Evolutionary conservation across 2,113 vertebrate genomes (phyloP).

Genomic region (Urocynchramus pylzowi): DNA sequence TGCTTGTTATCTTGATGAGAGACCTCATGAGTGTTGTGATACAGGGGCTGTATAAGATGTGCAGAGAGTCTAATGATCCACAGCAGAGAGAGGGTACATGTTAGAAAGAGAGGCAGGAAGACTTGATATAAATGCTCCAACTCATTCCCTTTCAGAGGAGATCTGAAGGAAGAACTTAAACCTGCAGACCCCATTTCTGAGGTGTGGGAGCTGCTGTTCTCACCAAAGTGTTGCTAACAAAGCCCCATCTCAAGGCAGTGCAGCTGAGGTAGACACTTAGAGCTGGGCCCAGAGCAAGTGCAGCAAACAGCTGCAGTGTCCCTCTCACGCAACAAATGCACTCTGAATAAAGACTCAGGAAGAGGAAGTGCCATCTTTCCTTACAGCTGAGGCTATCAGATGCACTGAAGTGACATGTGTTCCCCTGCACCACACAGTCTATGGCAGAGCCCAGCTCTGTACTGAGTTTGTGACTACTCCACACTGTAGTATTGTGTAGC

Average conservation of each 20-base stretch:
- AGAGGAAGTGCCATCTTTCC: not conserved
- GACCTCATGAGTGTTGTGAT: not conserved
- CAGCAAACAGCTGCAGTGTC: not conserved
- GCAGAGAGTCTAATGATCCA: not conserved
- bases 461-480: not conserved
- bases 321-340: not conserved
- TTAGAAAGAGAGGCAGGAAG: not conserved
- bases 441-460: not conserved
- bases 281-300: not conserved
- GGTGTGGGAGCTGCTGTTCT: not conserved
- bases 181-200: not conserved
- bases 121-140: not conserved
- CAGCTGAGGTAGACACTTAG: not conserved
- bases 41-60: not conserved
- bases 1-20: slow-evolving; percentile 18
- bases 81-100: not conserved
- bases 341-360: not conserved
- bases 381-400: not conserved
- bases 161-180: not conserved
- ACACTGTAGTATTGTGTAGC: not conserved
- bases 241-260: not conserved
- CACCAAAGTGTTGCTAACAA: not conserved
- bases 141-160: not conserved
- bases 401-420: not conserved
- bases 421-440: fast-evolving